phyloP scores from a whole-genome alignment of 2,113 vertebrate genomes.

The Phyllopteryx taeniolatus region DNA sequence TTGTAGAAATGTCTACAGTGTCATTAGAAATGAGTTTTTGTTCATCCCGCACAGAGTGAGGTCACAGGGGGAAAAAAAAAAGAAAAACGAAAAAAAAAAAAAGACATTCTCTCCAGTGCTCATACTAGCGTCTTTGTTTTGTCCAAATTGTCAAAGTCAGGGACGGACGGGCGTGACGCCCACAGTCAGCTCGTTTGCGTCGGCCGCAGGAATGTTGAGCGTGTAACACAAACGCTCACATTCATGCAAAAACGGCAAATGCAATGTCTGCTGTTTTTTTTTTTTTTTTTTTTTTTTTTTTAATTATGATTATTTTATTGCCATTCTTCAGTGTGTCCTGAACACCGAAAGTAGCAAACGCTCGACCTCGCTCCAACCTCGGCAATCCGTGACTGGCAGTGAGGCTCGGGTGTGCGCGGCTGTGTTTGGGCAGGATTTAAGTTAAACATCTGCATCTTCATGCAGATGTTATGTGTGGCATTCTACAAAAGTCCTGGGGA shows the following conservation, averaged over 20 bases:
- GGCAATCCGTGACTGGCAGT: not conserved
- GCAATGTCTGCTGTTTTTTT: not conserved
- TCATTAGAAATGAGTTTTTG: too few relatives aligned
- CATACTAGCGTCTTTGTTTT: conserved; percentile 57
- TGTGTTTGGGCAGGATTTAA: conserved; percentile 16
- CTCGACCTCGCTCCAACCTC: not conserved
- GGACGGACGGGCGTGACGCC: conserved; percentile 2
- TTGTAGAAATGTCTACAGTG: too few relatives aligned
- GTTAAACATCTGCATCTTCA: conserved; percentile 11
- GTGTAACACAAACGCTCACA: conserved; percentile 12
- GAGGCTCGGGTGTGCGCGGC: not conserved
- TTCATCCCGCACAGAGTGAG: not conserved
- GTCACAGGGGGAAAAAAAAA: not conserved
- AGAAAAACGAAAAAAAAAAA: too few relatives aligned
- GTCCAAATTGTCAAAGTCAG: conserved; percentile 33
- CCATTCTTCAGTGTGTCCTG: not conserved
- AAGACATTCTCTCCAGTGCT: not conserved
- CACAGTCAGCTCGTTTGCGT: conserved; percentile 12
- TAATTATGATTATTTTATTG: not conserved
- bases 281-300: not conserved
- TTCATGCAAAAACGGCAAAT: conserved; percentile 7
- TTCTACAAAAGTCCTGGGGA: not conserved
- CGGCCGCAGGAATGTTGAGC: conserved; percentile 41
- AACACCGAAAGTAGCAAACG: not conserved
- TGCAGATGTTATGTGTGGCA: conserved; percentile 6